Percentiles rank a stretch among this genome's conserved stretches.
phyloP scores from a whole-genome alignment of 2,888 invertebrate species.

The Scrobipalpa costella region DNA sequence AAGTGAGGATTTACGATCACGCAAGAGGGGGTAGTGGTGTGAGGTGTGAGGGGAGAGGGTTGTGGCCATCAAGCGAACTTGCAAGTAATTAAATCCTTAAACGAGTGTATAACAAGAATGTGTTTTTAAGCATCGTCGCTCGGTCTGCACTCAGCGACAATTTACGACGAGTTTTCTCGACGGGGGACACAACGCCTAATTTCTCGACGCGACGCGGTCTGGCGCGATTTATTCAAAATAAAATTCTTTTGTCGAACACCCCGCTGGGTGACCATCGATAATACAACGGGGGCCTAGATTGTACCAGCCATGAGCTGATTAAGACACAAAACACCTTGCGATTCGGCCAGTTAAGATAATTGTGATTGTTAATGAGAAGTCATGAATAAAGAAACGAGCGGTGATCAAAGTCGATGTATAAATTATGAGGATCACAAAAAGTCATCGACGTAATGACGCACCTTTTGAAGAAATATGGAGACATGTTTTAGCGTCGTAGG shows the following conservation, averaged over 20 bases:
- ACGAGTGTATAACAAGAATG: slow-evolving; percentile 77
- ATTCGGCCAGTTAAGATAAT: slow-evolving; percentile 53
- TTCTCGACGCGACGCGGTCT: slow-evolving; percentile 76
- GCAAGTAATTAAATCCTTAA: slow-evolving; percentile 78
- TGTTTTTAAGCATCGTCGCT: slow-evolving; percentile 64
- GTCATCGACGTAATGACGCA: not conserved
- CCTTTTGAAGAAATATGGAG: slow-evolving; percentile 4
- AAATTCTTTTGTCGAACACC: slow-evolving; percentile 72
- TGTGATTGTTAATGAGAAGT: slow-evolving; percentile 48
- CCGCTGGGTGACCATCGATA: slow-evolving; percentile 75
- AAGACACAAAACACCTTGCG: slow-evolving; percentile 67
- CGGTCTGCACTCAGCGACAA: slow-evolving; percentile 62
- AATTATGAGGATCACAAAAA: not conserved
- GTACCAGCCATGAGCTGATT: slow-evolving; percentile 63
- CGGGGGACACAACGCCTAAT: slow-evolving; percentile 77
- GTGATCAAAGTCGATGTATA: slow-evolving; percentile 1
- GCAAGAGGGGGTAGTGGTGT: slow-evolving; percentile 48
- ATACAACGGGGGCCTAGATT: slow-evolving; percentile 68
- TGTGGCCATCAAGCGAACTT: slow-evolving; percentile 67
- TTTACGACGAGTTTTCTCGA: slow-evolving; percentile 78
- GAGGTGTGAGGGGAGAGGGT: slow-evolving; percentile 42
- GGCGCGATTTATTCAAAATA: slow-evolving; percentile 77
- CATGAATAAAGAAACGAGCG: slow-evolving; percentile 36
- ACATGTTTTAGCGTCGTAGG: not conserved
- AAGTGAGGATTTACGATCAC: slow-evolving; percentile 76